Conservation (phyloP, 2,113 vertebrate species). For the Oncorhynchus mykiss region DNA sequence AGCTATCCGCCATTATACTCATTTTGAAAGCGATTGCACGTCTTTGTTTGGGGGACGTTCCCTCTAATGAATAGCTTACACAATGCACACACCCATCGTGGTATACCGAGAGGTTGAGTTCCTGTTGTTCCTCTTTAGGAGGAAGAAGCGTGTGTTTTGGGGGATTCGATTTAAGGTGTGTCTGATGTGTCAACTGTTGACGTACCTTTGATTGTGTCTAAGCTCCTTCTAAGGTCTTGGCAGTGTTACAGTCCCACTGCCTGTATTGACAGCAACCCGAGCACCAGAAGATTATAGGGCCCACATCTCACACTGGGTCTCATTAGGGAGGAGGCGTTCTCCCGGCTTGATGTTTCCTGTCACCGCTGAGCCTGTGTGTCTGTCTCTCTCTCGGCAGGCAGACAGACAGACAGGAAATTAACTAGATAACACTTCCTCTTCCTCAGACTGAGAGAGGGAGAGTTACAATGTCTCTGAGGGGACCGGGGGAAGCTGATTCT, state of each 20-base stretch:
- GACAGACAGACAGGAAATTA: neutral
- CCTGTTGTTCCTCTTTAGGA: neutral
- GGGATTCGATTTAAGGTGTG: neutral
- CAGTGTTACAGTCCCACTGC: slow-evolving; percentile 3
- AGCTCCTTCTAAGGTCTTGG: slow-evolving; percentile 1
- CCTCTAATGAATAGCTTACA: no score
- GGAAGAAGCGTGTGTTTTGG: neutral
- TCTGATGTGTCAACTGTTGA: slow-evolving; percentile 7
- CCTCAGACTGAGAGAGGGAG: neutral
- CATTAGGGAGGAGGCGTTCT: neutral
- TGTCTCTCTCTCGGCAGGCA: neutral
- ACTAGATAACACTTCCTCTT: neutral
- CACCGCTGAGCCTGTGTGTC: neutral
- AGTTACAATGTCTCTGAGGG: neutral
- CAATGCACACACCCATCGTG: no score
- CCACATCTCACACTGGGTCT: neutral
- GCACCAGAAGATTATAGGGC: neutral
- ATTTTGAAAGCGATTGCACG: no score
- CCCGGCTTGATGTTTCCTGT: slow-evolving; percentile 3
- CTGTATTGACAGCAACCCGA: neutral
- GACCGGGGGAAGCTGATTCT: no score
- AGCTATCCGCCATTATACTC: no score
- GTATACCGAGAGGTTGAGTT: no score
- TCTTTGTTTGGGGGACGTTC: no score
- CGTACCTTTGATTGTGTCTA: neutral